Evolutionary conservation across 2,888 invertebrate species (phyloP).

Genomic region (Ennomos fuscantarius): DNA sequence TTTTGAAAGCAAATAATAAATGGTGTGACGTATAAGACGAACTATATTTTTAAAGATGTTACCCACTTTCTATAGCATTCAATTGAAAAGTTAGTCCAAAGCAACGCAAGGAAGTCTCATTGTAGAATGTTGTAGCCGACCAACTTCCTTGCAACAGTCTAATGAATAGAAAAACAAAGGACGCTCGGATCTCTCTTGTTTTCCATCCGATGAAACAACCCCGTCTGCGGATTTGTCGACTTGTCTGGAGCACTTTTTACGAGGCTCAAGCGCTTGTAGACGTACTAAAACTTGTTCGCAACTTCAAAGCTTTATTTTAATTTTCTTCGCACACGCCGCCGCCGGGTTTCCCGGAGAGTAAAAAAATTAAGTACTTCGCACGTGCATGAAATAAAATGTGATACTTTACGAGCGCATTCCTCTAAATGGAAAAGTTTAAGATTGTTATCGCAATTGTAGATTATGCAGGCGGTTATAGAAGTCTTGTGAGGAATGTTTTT

Average conservation of each 20-base stretch:
- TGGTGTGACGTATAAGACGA: neutral
- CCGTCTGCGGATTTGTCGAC: constrained; percentile 69
- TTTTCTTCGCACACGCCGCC: constrained; percentile 66
- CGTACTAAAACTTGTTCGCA: constrained; percentile 74
- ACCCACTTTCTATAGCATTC: too few relatives aligned
- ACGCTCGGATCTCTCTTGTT: constrained; percentile 39
- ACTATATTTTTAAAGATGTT: too few relatives aligned
- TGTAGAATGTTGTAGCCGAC: constrained; percentile 12
- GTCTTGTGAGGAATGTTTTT: constrained; percentile 15
- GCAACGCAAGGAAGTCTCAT: constrained; percentile 3
- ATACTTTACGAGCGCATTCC: constrained; percentile 57
- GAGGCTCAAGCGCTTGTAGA: constrained; percentile 61
- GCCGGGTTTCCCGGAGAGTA: constrained; percentile 58
- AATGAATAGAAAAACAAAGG: constrained; percentile 61
- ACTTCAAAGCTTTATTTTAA: constrained; percentile 82
- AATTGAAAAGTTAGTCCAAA: neutral
- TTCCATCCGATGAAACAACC: constrained; percentile 60
- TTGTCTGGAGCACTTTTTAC: constrained; percentile 71
- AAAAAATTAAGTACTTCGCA: constrained; percentile 63
- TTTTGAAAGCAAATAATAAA: neutral
- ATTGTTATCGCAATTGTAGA: constrained; percentile 45
- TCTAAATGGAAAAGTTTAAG: constrained; percentile 48
- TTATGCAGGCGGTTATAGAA: constrained; percentile 18
- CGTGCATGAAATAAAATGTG: constrained; percentile 69
- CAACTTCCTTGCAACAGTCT: constrained; percentile 44